Percentiles rank a stretch among this genome's conserved stretches.
Conservation (phyloP, 2,888 invertebrate species). For the Noctua janthe region DNA sequence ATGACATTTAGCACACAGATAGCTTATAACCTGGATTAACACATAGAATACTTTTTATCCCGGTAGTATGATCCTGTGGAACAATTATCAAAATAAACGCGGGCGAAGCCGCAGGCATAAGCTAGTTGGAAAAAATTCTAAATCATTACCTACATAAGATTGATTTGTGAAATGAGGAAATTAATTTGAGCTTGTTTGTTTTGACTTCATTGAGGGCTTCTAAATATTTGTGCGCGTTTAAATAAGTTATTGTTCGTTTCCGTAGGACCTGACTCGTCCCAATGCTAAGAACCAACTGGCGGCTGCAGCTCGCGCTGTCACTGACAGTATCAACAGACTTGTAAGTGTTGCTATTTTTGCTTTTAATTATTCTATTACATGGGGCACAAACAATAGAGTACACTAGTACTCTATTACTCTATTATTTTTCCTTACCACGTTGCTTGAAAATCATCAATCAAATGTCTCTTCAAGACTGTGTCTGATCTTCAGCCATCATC, state of each 20-base stretch:
- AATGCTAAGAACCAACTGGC: constrained; percentile 97
- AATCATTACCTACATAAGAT: neutral
- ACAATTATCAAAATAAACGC: too few relatives aligned
- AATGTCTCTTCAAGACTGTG: neutral
- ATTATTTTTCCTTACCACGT: neutral
- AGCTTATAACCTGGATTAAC: too few relatives aligned
- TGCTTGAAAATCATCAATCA: neutral
- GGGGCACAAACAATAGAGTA: neutral
- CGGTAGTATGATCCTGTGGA: too few relatives aligned
- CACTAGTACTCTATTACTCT: neutral
- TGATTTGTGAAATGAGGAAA: neutral
- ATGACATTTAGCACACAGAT: too few relatives aligned
- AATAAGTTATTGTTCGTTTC: neutral
- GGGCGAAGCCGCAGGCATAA: too few relatives aligned
- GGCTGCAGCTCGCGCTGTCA: constrained; percentile 96
- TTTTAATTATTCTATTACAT: neutral
- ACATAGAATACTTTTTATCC: too few relatives aligned
- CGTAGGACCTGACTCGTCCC: constrained; percentile 94
- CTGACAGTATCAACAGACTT: constrained; percentile 97
- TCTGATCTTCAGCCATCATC: too few relatives aligned
- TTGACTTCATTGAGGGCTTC: neutral
- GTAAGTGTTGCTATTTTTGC: constrained; percentile 81
- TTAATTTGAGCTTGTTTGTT: neutral
- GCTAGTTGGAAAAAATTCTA: neutral
- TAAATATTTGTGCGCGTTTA: neutral